These are phyloP conservation scores for Nyctereutes procyonoides DNA, from an alignment of 2,113 vertebrate genomes.

Conservation along the genomic window DNA sequence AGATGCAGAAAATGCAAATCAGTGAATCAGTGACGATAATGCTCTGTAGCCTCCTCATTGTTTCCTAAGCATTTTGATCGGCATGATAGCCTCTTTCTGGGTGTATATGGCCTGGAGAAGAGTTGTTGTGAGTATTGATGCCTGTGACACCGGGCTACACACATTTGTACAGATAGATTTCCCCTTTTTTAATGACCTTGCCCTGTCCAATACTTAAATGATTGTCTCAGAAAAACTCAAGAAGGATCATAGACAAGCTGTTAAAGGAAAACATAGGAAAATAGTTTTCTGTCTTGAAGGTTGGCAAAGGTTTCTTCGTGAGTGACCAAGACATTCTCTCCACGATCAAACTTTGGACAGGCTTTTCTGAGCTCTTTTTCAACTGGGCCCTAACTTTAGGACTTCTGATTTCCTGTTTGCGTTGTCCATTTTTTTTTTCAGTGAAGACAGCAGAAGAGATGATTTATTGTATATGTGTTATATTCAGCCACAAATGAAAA, in stretches of 20 bases:
- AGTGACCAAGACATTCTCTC: neutral
- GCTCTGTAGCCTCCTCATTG: neutral
- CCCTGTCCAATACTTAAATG: constrained; percentile 86
- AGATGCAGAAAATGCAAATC: neutral
- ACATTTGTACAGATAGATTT: constrained; percentile 77
- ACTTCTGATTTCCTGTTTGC: neutral
- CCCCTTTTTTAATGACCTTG: constrained; percentile 79
- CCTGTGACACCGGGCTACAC: constrained; percentile 82
- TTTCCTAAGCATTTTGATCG: constrained; percentile 16
- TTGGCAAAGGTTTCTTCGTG: neutral
- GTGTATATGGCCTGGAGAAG: constrained; percentile 44
- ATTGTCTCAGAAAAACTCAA: constrained; percentile 72
- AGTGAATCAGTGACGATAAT: neutral
- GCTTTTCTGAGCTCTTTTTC: neutral
- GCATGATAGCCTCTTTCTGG: constrained; percentile 26
- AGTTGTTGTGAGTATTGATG: constrained; percentile 73
- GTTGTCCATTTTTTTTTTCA: neutral
- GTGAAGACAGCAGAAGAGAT: neutral
- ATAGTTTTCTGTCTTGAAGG: neutral
- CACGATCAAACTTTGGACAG: neutral
- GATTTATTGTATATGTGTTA: neutral
- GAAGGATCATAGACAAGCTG: neutral
- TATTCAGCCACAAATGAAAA: neutral
- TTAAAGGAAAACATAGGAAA: neutral
- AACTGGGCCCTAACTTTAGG: neutral